These are phyloP conservation scores for Caracal caracal DNA, from an alignment of 2,113 vertebrate species.

Conservation along the genomic window DNA sequence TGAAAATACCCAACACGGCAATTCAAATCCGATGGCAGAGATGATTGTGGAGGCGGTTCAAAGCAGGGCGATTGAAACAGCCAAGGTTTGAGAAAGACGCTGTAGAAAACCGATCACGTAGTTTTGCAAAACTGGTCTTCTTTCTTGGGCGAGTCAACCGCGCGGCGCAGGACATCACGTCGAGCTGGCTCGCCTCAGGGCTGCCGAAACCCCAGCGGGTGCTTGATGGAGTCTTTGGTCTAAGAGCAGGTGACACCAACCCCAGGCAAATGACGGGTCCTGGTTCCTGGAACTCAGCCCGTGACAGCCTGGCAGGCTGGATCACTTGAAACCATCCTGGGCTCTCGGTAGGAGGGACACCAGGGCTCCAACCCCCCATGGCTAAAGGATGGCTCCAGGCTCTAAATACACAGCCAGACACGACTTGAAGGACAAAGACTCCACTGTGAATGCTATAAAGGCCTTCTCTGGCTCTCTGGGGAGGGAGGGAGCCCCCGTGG, in stretches of 20 bases:
- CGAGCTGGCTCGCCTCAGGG: background rate
- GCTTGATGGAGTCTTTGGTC: background rate
- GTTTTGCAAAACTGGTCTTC: background rate
- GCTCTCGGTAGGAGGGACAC: background rate
- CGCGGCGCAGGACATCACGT: background rate
- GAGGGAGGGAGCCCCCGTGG: background rate
- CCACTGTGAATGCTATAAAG: accelerated
- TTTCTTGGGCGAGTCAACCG: background rate
- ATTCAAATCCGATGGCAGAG: background rate
- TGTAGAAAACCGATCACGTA: background rate
- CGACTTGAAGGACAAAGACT: background rate
- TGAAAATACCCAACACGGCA: background rate
- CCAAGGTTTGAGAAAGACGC: background rate
- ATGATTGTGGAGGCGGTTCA: background rate
- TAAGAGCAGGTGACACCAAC: background rate
- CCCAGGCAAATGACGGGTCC: background rate
- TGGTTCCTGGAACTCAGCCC: background rate
- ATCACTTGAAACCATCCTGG: background rate
- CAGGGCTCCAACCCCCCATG: background rate
- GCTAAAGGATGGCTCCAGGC: background rate
- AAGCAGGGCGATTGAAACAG: too few species aligned
- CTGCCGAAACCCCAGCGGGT: background rate
- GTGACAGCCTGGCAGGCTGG: background rate
- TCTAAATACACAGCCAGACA: background rate
- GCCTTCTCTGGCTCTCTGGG: background rate